Conservation (phyloP, 2,797 vertebrate species). For the Paedocypris micromegethes region DNA sequence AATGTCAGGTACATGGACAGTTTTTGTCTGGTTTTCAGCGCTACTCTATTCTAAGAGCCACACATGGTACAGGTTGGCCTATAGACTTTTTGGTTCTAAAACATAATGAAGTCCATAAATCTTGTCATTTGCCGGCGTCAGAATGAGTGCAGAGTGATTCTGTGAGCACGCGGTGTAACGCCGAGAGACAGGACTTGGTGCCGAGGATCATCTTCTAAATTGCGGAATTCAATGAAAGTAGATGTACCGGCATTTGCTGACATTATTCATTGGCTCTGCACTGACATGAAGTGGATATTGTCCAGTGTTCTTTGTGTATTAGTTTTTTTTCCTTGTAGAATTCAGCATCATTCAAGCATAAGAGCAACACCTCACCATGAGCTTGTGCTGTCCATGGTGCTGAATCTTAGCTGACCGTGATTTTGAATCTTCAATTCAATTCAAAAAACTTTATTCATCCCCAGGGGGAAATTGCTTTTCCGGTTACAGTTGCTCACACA, state of each 20-base stretch:
- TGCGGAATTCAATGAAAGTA: not conserved
- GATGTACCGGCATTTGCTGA: not conserved
- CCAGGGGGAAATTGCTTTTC: too few species aligned
- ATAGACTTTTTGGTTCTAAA: conserved; percentile 35
- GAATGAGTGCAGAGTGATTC: conserved; percentile 37
- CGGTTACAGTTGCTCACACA: too few species aligned
- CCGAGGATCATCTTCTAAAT: conserved; percentile 17
- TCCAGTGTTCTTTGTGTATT: conserved; percentile 17
- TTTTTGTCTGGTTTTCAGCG: not conserved
- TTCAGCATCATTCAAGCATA: not conserved
- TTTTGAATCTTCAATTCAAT: too few species aligned
- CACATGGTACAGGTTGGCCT: conserved; percentile 15
- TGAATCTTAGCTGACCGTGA: not conserved
- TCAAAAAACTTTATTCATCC: too few species aligned
- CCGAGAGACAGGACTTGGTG: conserved; percentile 16
- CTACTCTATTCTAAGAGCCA: conserved; percentile 6
- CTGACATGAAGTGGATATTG: conserved; percentile 13
- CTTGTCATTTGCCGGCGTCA: conserved; percentile 41
- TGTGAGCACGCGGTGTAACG: conserved; percentile 34
- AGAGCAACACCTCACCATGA: not conserved
- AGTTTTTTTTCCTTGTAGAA: conserved; percentile 1
- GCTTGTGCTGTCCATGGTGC: conserved; percentile 15
- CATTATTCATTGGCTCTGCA: conserved; percentile 20
- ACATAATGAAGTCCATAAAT: conserved; percentile 46
- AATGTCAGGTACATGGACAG: not conserved